Evolutionary conservation across 2,797 vertebrate species (phyloP).

Genomic region (Galagoides demidoff): DNA sequence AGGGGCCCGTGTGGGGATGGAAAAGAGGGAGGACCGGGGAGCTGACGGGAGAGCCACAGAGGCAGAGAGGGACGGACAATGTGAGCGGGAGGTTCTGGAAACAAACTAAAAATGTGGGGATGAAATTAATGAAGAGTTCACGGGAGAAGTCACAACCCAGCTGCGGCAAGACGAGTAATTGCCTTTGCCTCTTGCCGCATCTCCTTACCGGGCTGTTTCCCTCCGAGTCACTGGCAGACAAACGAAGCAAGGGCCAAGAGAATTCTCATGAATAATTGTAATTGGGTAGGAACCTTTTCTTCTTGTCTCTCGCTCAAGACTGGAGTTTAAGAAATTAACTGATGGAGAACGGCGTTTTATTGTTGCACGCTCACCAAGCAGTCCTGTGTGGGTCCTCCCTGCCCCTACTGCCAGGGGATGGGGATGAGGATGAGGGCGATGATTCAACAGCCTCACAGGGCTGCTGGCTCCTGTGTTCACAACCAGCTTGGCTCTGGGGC

Average conservation of each 20-base stretch:
- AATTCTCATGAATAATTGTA: conserved; percentile 79
- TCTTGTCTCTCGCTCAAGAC: conserved; percentile 45
- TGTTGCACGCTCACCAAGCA: background rate
- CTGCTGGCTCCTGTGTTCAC: background rate
- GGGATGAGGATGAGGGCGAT: background rate
- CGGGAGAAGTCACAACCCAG: conserved; percentile 26
- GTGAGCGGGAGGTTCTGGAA: conserved; percentile 21
- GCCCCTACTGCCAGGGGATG: background rate
- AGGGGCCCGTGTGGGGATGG: background rate
- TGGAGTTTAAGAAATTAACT: conserved; percentile 62
- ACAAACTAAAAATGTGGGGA: conserved; percentile 56
- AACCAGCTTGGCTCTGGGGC: background rate
- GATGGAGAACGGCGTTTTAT: background rate
- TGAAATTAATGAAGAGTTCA: conserved; percentile 69
- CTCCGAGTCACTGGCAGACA: conserved; percentile 62
- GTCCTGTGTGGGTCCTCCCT: background rate
- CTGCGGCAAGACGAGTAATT: background rate
- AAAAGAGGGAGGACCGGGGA: background rate
- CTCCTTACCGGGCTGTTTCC: background rate
- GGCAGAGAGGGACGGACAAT: background rate
- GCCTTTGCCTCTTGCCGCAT: background rate
- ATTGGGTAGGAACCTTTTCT: conserved; percentile 70
- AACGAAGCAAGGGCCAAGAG: conserved; percentile 67
- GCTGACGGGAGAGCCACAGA: background rate
- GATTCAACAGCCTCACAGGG: background rate